Evolutionary conservation across 2,797 vertebrate genomes (phyloP).

Genomic region (Falco novaeseelandiae): DNA sequence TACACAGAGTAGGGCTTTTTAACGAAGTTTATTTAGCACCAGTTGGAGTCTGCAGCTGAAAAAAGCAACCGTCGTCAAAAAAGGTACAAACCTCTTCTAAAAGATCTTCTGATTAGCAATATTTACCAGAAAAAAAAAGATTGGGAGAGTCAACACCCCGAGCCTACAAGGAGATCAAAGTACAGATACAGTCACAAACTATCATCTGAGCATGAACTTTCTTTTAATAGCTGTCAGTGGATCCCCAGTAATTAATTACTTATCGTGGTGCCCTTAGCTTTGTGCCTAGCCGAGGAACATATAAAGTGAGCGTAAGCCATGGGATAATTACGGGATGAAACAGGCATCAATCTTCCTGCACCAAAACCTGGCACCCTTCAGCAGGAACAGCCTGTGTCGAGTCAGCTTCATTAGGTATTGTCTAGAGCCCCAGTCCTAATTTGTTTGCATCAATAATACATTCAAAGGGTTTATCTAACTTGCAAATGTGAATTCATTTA

Average conservation of each 20-base stretch:
- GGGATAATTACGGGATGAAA: conserved; percentile 87
- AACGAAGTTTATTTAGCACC: conserved; percentile 15
- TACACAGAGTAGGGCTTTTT: conserved; percentile 22
- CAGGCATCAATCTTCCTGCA: conserved; percentile 83
- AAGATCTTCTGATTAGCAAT: not conserved
- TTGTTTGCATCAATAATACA: conserved; percentile 87
- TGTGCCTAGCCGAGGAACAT: not conserved
- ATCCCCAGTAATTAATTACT: conserved; percentile 55
- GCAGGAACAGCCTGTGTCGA: conserved; percentile 79
- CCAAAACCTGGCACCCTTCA: conserved; percentile 76
- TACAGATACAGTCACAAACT: not conserved
- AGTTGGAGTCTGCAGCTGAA: not conserved
- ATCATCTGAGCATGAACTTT: not conserved
- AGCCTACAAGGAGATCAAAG: conserved; percentile 25
- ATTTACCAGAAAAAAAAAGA: conserved; percentile 18
- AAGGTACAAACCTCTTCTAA: not conserved
- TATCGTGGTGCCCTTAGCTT: conserved; percentile 1
- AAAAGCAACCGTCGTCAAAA: not conserved
- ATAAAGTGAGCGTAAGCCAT: conserved; percentile 69
- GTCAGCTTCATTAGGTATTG: conserved; percentile 85
- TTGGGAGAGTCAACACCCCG: not conserved
- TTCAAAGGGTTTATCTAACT: conserved; percentile 88
- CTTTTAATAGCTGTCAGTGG: conserved; percentile 8
- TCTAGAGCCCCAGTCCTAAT: conserved; percentile 83
- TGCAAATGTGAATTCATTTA: conserved; percentile 86